Evolutionary conservation across 2,113 vertebrate species (phyloP).

Genomic region (Megaptera novaeangliae): DNA sequence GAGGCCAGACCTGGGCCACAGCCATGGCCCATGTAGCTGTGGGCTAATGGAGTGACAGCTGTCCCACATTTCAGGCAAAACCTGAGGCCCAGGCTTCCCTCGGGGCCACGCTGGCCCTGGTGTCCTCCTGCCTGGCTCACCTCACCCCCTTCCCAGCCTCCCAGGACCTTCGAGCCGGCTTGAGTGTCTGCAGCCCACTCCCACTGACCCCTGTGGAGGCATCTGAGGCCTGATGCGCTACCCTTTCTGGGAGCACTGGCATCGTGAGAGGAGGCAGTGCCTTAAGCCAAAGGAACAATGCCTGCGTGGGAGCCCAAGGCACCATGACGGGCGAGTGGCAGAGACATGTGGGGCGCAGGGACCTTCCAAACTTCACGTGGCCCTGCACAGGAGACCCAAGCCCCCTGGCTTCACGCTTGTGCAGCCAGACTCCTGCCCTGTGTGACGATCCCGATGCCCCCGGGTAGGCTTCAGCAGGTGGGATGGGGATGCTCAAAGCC

Average conservation of each 20-base stretch:
- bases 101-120: accelerated
- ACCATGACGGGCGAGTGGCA: neutral
- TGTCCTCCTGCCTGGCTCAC: too few species aligned
- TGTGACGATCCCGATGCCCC: neutral
- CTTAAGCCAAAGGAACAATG: neutral
- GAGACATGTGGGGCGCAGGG: neutral
- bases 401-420: neutral
- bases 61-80: neutral
- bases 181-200: neutral
- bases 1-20: neutral
- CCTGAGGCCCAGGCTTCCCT: neutral
- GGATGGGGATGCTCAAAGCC: neutral
- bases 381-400: neutral
- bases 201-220: neutral
- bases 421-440: neutral
- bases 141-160: neutral
- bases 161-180: neutral
- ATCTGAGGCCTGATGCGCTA: neutral
- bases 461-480: neutral
- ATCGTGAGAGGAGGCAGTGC: neutral
- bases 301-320: neutral
- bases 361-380: neutral
- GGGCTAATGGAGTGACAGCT: too few species aligned
- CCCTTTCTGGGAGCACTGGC: neutral
- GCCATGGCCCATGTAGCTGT: neutral